These are phyloP conservation scores for Spea bombifrons DNA, from an alignment of 2,113 vertebrate species.

Conservation along the genomic window DNA sequence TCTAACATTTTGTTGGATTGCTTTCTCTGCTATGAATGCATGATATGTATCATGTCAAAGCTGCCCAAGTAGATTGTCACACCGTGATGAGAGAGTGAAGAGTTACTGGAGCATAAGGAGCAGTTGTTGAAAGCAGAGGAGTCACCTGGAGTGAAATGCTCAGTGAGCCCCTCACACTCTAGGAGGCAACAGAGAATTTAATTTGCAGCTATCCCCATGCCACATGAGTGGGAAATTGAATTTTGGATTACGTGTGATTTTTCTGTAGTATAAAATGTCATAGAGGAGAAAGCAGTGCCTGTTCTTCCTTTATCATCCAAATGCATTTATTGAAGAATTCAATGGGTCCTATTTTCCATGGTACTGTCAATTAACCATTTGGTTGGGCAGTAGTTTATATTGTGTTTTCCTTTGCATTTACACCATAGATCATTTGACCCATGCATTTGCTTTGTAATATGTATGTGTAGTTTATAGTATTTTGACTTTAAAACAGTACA, in stretches of 20 bases:
- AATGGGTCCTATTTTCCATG: neutral
- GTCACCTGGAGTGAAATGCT: slow-evolving; percentile 43
- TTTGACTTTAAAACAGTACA: too few relatives aligned
- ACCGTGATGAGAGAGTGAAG: slow-evolving; percentile 31
- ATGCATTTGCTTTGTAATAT: too few relatives aligned
- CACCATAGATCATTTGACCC: too few relatives aligned
- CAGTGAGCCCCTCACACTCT: slow-evolving; percentile 46
- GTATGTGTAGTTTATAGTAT: too few relatives aligned
- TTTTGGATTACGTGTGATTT: slow-evolving; percentile 32
- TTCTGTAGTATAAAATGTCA: slow-evolving; percentile 18
- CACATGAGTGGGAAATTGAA: slow-evolving; percentile 41
- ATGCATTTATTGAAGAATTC: slow-evolving; percentile 19
- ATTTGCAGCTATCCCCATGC: slow-evolving; percentile 46
- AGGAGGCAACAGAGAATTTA: slow-evolving; percentile 43
- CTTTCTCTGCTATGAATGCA: slow-evolving; percentile 11
- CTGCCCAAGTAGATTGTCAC: slow-evolving; percentile 27
- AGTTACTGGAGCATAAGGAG: slow-evolving; percentile 44
- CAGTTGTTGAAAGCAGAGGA: slow-evolving; percentile 48
- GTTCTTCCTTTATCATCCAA: slow-evolving; percentile 13
- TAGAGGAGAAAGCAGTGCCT: slow-evolving; percentile 13
- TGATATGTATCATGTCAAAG: slow-evolving; percentile 6
- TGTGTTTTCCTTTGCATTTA: too few relatives aligned
- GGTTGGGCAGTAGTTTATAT: too few relatives aligned
- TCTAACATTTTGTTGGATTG: slow-evolving; percentile 24
- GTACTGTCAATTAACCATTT: too few relatives aligned